Conservation (phyloP, 2,797 vertebrate species). For the Paedocypris micromegethes region DNA sequence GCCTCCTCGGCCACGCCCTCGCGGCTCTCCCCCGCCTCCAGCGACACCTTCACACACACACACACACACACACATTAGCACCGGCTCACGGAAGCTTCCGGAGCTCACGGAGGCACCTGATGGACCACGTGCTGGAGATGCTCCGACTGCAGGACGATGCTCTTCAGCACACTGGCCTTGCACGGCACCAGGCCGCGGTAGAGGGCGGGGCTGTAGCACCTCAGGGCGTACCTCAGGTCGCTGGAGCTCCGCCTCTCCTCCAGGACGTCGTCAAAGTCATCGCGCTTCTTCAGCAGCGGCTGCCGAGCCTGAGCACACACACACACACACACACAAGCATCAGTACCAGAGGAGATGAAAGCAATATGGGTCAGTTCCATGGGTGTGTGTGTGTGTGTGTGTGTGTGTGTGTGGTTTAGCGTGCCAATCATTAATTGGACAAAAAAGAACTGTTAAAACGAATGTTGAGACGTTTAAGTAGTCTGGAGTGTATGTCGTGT, state of each 20-base stretch:
- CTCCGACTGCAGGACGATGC: conserved; percentile 79
- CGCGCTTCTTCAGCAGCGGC: conserved; percentile 80
- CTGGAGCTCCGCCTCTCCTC: conserved; percentile 87
- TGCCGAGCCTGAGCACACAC: conserved; percentile 63
- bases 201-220: conserved; percentile 80
- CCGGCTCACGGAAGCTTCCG: too few relatives aligned
- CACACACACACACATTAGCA: neutral
- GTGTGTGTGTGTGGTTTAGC: too few relatives aligned
- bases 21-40: conserved; percentile 68
- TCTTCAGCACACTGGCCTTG: conserved; percentile 74
- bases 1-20: conserved; percentile 81
- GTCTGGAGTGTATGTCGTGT: too few relatives aligned
- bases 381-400: too few relatives aligned
- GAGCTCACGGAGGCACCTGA: conserved; percentile 67
- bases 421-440: too few relatives aligned
- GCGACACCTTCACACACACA: conserved; percentile 69
- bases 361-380: neutral
- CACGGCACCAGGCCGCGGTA: conserved; percentile 82
- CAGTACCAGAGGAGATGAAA: too few relatives aligned
- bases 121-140: conserved; percentile 79
- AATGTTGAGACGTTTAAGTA: too few relatives aligned
- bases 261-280: conserved; percentile 93
- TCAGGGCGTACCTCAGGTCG: conserved; percentile 87
- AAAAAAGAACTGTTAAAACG: too few relatives aligned
- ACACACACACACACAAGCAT: neutral